Percentiles rank a stretch among this genome's conserved stretches.
phyloP scores from a whole-genome alignment of 37 sponge, comb jelly and placozoan species.

The Theonella swinhoei region DNA sequence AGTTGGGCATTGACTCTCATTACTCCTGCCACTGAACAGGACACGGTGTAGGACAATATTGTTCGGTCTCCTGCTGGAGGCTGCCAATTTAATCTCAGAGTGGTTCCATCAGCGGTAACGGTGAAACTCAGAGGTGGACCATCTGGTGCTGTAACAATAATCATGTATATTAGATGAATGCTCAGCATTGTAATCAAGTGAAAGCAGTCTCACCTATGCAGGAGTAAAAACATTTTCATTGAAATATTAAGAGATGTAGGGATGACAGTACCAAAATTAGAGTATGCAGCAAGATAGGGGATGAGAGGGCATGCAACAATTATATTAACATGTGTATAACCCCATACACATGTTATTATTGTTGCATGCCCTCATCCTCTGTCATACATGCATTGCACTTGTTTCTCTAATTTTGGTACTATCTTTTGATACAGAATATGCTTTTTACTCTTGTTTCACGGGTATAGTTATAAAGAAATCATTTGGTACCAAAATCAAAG shows the following conservation, averaged over 20 bases:
- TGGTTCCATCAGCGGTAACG: not conserved
- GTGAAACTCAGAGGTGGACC: constrained; percentile 17
- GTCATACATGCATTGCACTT: no score
- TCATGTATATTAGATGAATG: no score
- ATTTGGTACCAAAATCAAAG: no score
- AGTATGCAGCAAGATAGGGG: not conserved
- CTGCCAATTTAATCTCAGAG: constrained; percentile 7
- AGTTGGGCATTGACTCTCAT: not conserved
- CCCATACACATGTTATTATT: no score
- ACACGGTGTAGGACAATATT: constrained; percentile 18
- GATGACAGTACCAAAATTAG: not conserved
- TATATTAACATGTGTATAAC: not conserved
- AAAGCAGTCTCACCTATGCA: not conserved
- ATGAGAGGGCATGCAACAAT: no score
- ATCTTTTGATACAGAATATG: not conserved
- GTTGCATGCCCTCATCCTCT: no score
- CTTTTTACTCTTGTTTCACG: not conserved
- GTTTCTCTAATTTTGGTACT: no score
- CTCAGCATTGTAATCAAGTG: no score
- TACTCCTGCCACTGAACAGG: not conserved
- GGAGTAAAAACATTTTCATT: not conserved
- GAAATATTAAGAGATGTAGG: no score
- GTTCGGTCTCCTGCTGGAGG: not conserved
- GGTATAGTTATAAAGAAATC: not conserved
- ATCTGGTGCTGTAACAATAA: constrained; percentile 1